These are phyloP conservation scores for Lateolabrax maculatus DNA, from an alignment of 2,797 vertebrate genomes.

Conservation along the genomic window DNA sequence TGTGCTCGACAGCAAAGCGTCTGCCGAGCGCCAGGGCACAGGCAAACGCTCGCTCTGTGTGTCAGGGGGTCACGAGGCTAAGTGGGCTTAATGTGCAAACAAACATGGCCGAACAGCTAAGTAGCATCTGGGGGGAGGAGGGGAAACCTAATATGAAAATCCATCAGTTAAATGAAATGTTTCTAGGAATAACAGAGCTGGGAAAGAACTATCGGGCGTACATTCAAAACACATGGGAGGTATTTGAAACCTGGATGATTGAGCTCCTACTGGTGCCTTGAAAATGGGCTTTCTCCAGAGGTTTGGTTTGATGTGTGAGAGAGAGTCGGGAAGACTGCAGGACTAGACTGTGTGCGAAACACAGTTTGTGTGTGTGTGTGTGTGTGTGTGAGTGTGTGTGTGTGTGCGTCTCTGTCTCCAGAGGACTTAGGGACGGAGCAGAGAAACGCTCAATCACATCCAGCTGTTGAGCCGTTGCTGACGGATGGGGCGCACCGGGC, in stretches of 20 bases:
- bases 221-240: slow-evolving; percentile 40
- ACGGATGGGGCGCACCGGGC: slow-evolving; percentile 21
- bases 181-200: background rate
- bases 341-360: slow-evolving; percentile 11
- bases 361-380: background rate
- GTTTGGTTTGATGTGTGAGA: background rate
- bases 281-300: slow-evolving; percentile 19
- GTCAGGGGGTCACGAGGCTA: slow-evolving; percentile 54
- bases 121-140: background rate
- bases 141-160: slow-evolving; percentile 26
- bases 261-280: slow-evolving; percentile 17
- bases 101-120: slow-evolving; percentile 25
- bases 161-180: slow-evolving; percentile 21
- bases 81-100: slow-evolving; percentile 59
- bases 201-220: background rate
- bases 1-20: slow-evolving; percentile 29
- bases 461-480: slow-evolving; percentile 57
- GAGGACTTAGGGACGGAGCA: slow-evolving; percentile 18
- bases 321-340: background rate
- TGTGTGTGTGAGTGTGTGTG: slow-evolving; percentile 4
- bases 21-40: slow-evolving; percentile 6
- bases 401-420: background rate
- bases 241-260: slow-evolving; percentile 17
- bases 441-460: slow-evolving; percentile 50
- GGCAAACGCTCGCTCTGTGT: slow-evolving; percentile 24